phyloP scores from a whole-genome alignment of 64 coral and sea anemone species.

The Dendrophyllia cribrosa region DNA sequence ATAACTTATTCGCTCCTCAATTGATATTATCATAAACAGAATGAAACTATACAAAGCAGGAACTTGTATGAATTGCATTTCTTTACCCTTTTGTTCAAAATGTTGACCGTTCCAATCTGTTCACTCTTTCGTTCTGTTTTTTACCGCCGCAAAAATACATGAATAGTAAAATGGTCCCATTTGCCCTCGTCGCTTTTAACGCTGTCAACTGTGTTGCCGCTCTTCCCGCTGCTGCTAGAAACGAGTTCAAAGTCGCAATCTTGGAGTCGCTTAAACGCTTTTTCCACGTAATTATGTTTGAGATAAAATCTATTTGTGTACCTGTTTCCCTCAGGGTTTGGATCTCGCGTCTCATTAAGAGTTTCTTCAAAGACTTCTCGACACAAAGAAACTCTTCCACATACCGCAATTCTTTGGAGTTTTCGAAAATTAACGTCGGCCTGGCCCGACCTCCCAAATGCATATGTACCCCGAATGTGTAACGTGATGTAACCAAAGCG shows the following conservation, averaged over 20 bases:
- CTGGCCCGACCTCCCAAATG: constrained; percentile 80
- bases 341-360: constrained; percentile 86
- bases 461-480: constrained; percentile 83
- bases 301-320: constrained; percentile 97
- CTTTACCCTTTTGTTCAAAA: background rate
- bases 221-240: constrained; percentile 76
- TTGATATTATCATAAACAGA: no score
- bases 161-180: constrained; percentile 93
- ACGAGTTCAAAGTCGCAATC: constrained; percentile 76
- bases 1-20: no score
- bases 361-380: constrained; percentile 84
- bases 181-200: constrained; percentile 76
- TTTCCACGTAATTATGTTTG: constrained; percentile 87
- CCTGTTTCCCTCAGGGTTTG: constrained; percentile 72
- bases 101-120: background rate
- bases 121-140: background rate
- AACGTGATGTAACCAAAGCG: constrained; percentile 85
- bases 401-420: constrained; percentile 86
- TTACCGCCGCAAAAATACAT: constrained; percentile 77
- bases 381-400: constrained; percentile 84
- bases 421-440: constrained; percentile 92
- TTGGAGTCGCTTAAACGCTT: constrained; percentile 80
- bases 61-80: background rate
- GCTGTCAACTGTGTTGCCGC: constrained; percentile 16
- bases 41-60: background rate